Percentiles rank a stretch among this genome's conserved stretches.
Conservation (phyloP, 2,797 vertebrate species). For the Melanogrammus aeglefinus region DNA sequence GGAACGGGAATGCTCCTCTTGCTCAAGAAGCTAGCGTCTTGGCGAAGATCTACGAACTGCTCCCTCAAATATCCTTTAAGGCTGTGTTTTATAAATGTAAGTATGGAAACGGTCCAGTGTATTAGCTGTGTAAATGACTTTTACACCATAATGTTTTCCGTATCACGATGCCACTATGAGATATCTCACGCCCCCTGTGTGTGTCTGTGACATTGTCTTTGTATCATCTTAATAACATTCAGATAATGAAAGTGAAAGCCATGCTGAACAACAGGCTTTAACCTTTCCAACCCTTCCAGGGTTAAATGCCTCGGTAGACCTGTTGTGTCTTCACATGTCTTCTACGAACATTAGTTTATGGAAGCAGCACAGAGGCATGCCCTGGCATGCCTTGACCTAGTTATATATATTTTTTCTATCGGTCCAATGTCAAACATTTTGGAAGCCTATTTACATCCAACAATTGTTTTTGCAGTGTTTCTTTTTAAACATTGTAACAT, state of each 20-base stretch:
- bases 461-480: too few relatives aligned
- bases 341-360: too few relatives aligned
- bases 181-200: background rate
- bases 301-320: too few relatives aligned
- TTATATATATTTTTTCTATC: background rate
- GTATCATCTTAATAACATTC: background rate
- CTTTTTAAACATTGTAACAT: background rate
- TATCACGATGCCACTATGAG: background rate
- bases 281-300: background rate
- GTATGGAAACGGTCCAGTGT: conserved; percentile 50
- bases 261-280: background rate
- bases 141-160: background rate
- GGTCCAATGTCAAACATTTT: background rate
- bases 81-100: conserved; percentile 93
- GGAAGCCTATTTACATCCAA: background rate
- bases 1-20: conserved; percentile 84
- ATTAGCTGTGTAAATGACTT: background rate
- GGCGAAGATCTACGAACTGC: conserved; percentile 85
- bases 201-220: background rate
- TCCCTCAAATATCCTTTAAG: conserved; percentile 85
- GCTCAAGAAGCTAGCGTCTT: conserved; percentile 83
- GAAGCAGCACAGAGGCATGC: background rate
- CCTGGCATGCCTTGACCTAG: background rate
- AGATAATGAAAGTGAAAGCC: background rate
- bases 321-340: too few relatives aligned